Base-by-base conservation (phyloP, 2,797 vertebrate species). In the Cynopterus sphinx region DNA sequence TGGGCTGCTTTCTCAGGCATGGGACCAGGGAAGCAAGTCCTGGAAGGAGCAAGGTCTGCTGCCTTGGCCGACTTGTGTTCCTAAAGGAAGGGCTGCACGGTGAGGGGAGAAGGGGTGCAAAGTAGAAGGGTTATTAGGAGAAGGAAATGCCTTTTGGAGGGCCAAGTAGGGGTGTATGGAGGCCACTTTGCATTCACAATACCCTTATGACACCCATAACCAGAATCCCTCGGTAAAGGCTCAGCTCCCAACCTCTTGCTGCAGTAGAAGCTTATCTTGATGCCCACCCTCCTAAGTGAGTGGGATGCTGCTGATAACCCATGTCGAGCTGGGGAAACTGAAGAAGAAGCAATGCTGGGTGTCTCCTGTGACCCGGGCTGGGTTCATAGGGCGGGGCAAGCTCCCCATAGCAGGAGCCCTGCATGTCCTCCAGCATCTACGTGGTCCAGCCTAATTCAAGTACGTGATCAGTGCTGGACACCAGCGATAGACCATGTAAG, bases 1-100 rank as follows among this genome's bases (percentile, higher is more conserved):
- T 26, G 74, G 88, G 79, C 28, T 73, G 43, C 9, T 71, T 94
- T 90, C 68, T 41, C 19, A 31, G 75, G 70, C 77, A 36, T 7
- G 31, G 31, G 59, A 78, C 51, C 70, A 79, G 73, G 49, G 36
- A 92, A 85, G 26, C 59, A n/a, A 0, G 1, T 94, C 53, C 70
- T 36, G 5, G 57, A 39, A 82, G 78, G 70, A 91, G 24, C 16
- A 31, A 84, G 55, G 59, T 94, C 71, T 5, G 4, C 43, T 41
- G 51, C 9, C 26, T 53, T n/a, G 43, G 51, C 49, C 7, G 21
- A 28, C 36, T 5, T 43, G 46, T 21, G 26, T n/a, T n/a, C 83
- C 90, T 46, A 33, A 75, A 74, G 53, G 5, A 39, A 21, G 15
- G 16, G n/a, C 31, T 63, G 3, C 2, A 2, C 0, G 1, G 15